A percentile compares a stretch with the other conserved stretches of the same genome.
Conservation (phyloP, 2,888 invertebrate species). For the Archips crataeganus region DNA sequence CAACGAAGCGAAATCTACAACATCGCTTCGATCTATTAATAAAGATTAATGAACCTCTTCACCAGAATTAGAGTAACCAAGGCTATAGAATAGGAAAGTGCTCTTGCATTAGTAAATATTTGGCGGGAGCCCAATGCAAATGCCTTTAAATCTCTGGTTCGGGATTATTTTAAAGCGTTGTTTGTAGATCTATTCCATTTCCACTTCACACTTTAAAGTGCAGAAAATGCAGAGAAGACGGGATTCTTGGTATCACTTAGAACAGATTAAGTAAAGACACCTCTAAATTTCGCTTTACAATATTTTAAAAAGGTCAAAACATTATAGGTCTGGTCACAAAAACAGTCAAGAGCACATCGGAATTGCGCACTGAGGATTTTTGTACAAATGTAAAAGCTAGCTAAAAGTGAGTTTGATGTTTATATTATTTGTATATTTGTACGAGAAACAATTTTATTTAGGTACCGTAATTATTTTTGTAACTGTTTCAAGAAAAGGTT, state of each 20-base stretch:
- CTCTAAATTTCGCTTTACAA: neutral
- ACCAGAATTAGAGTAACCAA: constrained; percentile 5
- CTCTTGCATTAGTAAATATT: constrained; percentile 16
- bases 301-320: neutral
- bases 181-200: neutral
- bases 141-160: constrained; percentile 3
- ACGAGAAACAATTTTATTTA: no score
- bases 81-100: constrained; percentile 13
- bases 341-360: no score
- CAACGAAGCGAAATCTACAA: neutral
- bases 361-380: no score
- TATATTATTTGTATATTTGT: no score
- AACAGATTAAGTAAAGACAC: neutral
- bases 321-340: no score
- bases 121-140: constrained; percentile 23
- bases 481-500: no score
- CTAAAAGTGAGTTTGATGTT: no score
- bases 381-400: no score
- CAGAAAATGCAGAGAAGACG: neutral
- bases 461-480: no score
- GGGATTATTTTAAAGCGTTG: constrained; percentile 12
- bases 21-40: neutral
- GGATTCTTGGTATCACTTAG: neutral
- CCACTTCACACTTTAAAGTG: neutral
- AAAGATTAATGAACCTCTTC: constrained; percentile 2